These are phyloP conservation scores for cat (Felis catus) DNA, from an alignment of 2,113 vertebrate species.

Conservation along the genomic window DNA sequence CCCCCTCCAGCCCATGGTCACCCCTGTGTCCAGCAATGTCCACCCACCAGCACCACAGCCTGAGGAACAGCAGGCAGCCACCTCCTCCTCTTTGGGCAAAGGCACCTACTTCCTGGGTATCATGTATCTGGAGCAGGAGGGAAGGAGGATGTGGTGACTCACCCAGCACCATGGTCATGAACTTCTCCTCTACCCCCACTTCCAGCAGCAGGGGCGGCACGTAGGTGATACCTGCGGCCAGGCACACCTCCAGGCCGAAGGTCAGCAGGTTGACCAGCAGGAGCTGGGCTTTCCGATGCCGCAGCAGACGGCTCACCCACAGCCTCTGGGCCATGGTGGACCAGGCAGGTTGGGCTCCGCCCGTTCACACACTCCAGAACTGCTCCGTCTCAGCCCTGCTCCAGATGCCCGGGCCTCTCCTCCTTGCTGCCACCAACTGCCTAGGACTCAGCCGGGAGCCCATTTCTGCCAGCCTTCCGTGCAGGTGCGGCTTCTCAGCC, in stretches of 20 bases:
- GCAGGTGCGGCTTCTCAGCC: background rate
- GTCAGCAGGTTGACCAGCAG: slow-evolving; percentile 90
- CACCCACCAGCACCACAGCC: background rate
- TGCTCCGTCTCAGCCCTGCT: background rate
- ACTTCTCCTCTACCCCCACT: slow-evolving; percentile 91
- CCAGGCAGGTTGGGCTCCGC: background rate
- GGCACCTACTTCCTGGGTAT: background rate
- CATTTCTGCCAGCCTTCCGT: slow-evolving; percentile 8
- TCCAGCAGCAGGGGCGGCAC: slow-evolving; percentile 91
- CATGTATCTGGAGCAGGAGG: background rate
- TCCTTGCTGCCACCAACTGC: background rate
- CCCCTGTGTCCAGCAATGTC: background rate
- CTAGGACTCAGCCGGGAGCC: slow-evolving; percentile 1
- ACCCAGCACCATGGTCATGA: slow-evolving; percentile 96
- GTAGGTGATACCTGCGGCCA: slow-evolving; percentile 91
- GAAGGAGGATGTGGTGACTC: background rate
- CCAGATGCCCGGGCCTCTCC: background rate
- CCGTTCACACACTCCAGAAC: background rate
- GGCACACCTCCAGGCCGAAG: slow-evolving; percentile 92
- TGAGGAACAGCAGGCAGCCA: background rate
- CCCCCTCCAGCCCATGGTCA: background rate
- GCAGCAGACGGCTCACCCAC: slow-evolving; percentile 76
- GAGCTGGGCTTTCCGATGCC: slow-evolving; percentile 84
- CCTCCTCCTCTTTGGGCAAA: background rate
- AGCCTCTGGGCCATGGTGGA: slow-evolving; percentile 65